Evolutionary conservation across 1,140 invertebrate genomes (phyloP), one percentile per base, ranked within the genome.

Genomic region (Diabrotica undecimpunctata): DNA sequence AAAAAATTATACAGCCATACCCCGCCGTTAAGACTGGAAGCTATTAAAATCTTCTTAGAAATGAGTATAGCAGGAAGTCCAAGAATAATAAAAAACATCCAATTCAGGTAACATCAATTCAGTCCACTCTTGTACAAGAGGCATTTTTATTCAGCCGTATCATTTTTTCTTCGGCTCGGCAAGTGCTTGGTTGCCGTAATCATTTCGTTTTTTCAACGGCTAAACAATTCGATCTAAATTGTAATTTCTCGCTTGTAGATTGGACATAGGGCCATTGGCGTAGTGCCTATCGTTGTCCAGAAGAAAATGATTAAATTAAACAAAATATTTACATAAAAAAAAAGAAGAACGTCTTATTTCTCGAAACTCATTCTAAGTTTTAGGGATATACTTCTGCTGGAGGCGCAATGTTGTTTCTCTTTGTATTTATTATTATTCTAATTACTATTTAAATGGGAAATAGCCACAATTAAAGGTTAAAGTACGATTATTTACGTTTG

Each of bases 201-300:
- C 41, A 46, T 46, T 46, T 55, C 12, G 54, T 55, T 55, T 55
- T 55, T 55, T 55, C 35, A n/a, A 11, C 3, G 8, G 11, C 13
- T 0, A 36, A 57, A 57, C n/a, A 57, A 37, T 12, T 57, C 55
- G 55, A 57, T 57, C 12, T 37, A 25, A 57, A 57, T 57, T 36
- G 55, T 57, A 41, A 57, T 57, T 57, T 57, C 55, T 57, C 55
- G 55, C 55, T 57, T 12, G 55, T 25, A 13, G 37, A 57, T 57
- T 57, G 55, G 55, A 37, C 12, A 12, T n/a, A n/a, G 6, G n/a
- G 5, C 12, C 55, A 57, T 57, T 37, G 55, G 55, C 55, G 55
- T 57, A 6, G 41, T 10, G n/a, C n/a, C 41, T 25, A 4, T 4
- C 25, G 25, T 25, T 25, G 25, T 25, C 25, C 25, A 25, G 25